Evolutionary conservation across 2,797 vertebrate species (phyloP).

Genomic region (Trematomus bernacchii): DNA sequence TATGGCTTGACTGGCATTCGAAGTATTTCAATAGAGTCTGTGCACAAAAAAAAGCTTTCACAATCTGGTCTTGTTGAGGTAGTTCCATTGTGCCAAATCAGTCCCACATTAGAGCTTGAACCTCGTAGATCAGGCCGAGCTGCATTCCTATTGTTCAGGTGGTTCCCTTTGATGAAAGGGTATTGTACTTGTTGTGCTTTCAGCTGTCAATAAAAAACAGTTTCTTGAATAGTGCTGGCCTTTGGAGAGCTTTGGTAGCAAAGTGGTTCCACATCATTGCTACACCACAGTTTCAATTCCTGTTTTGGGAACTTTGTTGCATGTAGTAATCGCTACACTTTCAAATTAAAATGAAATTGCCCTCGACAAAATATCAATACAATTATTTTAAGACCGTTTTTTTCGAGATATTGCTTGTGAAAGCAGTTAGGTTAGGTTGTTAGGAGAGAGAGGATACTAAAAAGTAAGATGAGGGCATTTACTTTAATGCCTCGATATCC

Average conservation of each 20-base stretch:
- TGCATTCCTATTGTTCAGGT: conserved; percentile 20
- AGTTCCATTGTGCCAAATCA: conserved; percentile 31
- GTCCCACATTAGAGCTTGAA: conserved; percentile 20
- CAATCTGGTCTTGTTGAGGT: conserved; percentile 27
- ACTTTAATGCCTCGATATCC: no score
- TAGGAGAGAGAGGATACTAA: not conserved
- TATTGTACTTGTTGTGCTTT: not conserved
- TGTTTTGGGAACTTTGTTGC: no score
- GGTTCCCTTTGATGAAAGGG: conserved; percentile 9
- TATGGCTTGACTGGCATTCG: conserved; percentile 40
- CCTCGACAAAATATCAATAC: no score
- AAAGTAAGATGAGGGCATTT: no score
- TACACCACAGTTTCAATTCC: no score
- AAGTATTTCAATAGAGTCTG: conserved; percentile 41
- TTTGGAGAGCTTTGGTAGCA: not conserved
- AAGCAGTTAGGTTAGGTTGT: not conserved
- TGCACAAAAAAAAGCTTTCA: conserved; percentile 48
- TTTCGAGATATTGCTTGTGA: not conserved
- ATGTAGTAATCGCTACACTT: no score
- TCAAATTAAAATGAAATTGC: no score
- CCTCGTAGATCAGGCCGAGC: conserved; percentile 21
- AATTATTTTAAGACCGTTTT: no score
- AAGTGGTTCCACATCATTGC: no score
- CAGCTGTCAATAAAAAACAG: conserved; percentile 6
- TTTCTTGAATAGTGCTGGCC: conserved; percentile 8